phyloP scores from a whole-genome alignment of 2,888 invertebrate species.

The Hipparchia semele region DNA sequence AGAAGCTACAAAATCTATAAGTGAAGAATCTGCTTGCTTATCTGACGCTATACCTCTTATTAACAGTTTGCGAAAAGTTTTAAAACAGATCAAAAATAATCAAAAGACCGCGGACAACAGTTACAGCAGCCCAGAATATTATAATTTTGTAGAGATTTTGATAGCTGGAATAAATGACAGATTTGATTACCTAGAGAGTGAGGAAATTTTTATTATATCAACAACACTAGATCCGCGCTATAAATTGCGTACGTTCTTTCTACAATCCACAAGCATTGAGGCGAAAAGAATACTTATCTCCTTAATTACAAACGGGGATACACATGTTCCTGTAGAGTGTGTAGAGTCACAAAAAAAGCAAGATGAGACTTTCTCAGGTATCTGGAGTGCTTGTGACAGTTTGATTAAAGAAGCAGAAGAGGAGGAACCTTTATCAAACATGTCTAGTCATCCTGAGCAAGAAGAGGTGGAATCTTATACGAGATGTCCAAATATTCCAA shows the following conservation, averaged over 20 bases:
- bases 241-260: conserved; percentile 28
- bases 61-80: conserved; percentile 40
- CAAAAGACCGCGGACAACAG: conserved; percentile 5
- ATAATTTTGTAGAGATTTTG: not conserved
- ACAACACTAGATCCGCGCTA: conserved; percentile 41
- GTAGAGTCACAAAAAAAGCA: conserved; percentile 2
- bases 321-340: not conserved
- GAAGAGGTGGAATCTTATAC: conserved; percentile 38
- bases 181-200: conserved; percentile 41
- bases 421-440: conserved; percentile 27
- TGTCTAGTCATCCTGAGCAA: conserved; percentile 31
- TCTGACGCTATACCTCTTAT: conserved; percentile 41
- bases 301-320: conserved; percentile 3
- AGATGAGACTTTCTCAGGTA: conserved; percentile 1
- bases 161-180: conserved; percentile 28
- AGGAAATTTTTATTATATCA: conserved; percentile 40
- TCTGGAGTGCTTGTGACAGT: conserved; percentile 4
- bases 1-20: conserved; percentile 41
- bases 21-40: conserved; percentile 36
- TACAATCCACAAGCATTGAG: conserved; percentile 32
- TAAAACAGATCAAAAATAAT: conserved; percentile 24
- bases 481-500: conserved; percentile 39
- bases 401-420: conserved; percentile 7
- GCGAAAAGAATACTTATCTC: conserved; percentile 27
- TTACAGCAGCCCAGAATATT: conserved; percentile 25